These are phyloP conservation scores for Ganaspis sp. DNA, from an alignment of 1,140 invertebrate genomes.

Conservation along the genomic window DNA sequence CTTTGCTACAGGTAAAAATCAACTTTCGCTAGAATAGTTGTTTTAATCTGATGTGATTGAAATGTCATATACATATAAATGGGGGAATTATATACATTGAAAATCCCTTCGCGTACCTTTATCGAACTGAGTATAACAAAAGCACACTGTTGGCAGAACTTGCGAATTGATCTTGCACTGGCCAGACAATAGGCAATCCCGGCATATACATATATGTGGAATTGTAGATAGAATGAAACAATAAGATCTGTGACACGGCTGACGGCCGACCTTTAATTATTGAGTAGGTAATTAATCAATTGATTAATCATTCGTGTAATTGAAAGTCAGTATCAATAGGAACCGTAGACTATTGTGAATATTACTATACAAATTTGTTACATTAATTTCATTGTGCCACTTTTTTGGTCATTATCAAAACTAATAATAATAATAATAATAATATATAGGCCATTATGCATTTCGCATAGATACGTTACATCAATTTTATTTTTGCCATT, in stretches of 20 bases:
- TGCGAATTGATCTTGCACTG: background rate
- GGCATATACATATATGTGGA: background rate
- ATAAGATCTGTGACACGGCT: background rate
- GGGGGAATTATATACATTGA: background rate
- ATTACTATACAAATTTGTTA: background rate
- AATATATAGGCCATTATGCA: too few relatives aligned
- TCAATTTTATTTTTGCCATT: too few relatives aligned
- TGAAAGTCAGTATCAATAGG: background rate
- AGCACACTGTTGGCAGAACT: constrained; percentile 10
- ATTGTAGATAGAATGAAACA: constrained; percentile 5
- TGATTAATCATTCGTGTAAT: constrained; percentile 2
- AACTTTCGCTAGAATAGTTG: background rate
- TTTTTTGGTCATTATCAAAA: too few relatives aligned
- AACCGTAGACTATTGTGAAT: background rate
- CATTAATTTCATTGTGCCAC: too few relatives aligned
- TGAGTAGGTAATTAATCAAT: constrained; percentile 3
- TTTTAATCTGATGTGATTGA: constrained; percentile 8
- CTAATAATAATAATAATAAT: too few relatives aligned
- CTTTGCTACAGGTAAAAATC: background rate
- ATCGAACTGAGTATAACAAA: background rate
- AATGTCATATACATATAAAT: constrained; percentile 12
- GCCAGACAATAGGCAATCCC: background rate
- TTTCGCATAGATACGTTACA: too few relatives aligned
- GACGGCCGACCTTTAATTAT: background rate
- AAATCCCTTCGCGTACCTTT: background rate